Percentiles rank a stretch among this genome's conserved stretches.
These are phyloP conservation scores for Manis pentadactyla DNA, from an alignment of 2,797 vertebrate species.

Conservation along the genomic window DNA sequence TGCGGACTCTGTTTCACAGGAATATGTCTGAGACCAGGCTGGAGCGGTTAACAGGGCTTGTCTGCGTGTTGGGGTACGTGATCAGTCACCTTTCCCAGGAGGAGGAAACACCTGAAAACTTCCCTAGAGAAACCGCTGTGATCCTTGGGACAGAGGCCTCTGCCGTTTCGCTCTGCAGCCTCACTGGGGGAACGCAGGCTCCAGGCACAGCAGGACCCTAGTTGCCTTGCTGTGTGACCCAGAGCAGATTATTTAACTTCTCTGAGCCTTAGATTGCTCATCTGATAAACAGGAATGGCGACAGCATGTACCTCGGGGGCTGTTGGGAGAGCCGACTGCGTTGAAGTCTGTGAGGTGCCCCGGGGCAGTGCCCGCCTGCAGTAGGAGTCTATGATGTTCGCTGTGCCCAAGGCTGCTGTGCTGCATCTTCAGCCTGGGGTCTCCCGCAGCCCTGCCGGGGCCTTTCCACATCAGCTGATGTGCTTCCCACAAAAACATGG, in stretches of 20 bases:
- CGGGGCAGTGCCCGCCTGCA: neutral
- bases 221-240: neutral
- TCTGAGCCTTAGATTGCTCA: neutral
- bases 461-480: neutral
- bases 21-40: neutral
- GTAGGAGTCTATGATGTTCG: neutral
- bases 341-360: too few relatives aligned
- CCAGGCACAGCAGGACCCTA: neutral
- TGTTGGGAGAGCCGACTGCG: neutral
- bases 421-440: neutral
- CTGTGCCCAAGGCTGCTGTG: neutral
- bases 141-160: neutral
- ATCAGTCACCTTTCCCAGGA: neutral
- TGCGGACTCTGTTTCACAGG: neutral
- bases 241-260: neutral
- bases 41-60: neutral
- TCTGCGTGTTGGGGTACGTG: neutral
- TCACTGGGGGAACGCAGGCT: neutral
- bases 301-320: neutral
- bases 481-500: neutral
- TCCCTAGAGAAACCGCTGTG: neutral
- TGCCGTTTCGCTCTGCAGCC: fast-evolving
- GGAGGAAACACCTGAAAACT: neutral
- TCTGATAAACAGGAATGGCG: neutral
- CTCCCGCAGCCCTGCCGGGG: too few relatives aligned